phyloP scores from a whole-genome alignment of 2,888 invertebrate genomes.

The Cephus nigrinus region DNA sequence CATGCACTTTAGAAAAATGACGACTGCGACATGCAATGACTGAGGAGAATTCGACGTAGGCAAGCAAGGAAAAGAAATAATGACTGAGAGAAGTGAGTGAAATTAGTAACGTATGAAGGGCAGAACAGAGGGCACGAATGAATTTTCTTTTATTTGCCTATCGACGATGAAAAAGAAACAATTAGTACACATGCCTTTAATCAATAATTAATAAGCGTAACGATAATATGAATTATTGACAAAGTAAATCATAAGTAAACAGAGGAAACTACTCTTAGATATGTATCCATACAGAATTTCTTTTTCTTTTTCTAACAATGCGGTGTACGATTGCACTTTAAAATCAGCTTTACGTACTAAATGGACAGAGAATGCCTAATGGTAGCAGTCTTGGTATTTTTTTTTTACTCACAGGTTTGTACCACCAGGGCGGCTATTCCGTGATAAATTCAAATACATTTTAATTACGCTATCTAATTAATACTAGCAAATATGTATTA shows the following conservation, averaged over 20 bases:
- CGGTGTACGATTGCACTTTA: not conserved
- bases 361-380: not conserved
- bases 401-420: conserved; percentile 86
- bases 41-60: not conserved
- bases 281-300: not conserved
- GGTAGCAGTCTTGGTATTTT: conserved; percentile 28
- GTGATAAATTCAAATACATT: conserved; percentile 7
- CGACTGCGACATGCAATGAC: not conserved
- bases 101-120: not conserved
- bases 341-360: not conserved
- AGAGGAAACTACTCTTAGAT: not conserved
- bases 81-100: not conserved
- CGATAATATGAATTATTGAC: not conserved
- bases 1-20: not conserved
- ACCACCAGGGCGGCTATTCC: conserved; percentile 90
- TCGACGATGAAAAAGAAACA: not conserved
- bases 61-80: not conserved
- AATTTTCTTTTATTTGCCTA: not conserved
- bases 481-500: not conserved
- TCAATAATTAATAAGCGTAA: not conserved
- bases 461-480: not conserved
- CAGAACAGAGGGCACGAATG: not conserved
- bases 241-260: not conserved
- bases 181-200: not conserved
- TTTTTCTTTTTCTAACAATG: not conserved